phyloP scores from a whole-genome alignment of 2,113 vertebrate genomes.

The Pimephales promelas region DNA sequence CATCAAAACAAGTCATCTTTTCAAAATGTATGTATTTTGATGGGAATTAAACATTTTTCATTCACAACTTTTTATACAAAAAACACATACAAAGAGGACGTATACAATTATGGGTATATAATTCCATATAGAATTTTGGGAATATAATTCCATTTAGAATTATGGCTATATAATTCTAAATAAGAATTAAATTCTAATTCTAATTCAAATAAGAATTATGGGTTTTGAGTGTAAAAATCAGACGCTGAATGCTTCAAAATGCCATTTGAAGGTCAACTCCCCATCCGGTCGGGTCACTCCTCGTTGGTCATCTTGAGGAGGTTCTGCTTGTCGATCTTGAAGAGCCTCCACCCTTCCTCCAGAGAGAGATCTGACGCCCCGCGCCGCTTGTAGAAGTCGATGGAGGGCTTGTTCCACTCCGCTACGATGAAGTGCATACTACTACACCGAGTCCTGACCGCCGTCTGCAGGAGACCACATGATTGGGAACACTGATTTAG shows the following conservation, averaged over 20 bases:
- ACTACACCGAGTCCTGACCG: conserved; percentile 75
- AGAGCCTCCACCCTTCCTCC: conserved; percentile 79
- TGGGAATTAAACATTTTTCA: background rate
- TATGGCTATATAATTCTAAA: too few species aligned
- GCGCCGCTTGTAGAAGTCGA: conserved; percentile 69
- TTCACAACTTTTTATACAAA: background rate
- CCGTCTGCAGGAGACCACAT: conserved; percentile 68
- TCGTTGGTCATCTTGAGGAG: conserved; percentile 71
- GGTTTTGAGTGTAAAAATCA: background rate
- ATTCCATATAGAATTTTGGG: too few species aligned
- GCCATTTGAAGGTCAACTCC: background rate
- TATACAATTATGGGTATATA: background rate
- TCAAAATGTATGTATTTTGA: background rate
- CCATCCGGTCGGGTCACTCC: conserved; percentile 51
- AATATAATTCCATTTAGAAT: too few species aligned
- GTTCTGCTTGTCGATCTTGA: conserved; percentile 73
- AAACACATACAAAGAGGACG: background rate
- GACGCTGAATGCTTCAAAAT: background rate
- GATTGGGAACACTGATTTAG: background rate
- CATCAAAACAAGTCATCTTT: background rate
- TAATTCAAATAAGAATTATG: too few species aligned
- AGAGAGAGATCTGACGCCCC: conserved; percentile 73
- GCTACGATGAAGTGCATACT: conserved; percentile 81
- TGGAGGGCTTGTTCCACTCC: conserved; percentile 76
- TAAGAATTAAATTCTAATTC: too few species aligned